Percentiles rank a stretch among this genome's conserved stretches.
phyloP scores from a whole-genome alignment of 2,113 vertebrate genomes.

The Aspidoscelis tigris region DNA sequence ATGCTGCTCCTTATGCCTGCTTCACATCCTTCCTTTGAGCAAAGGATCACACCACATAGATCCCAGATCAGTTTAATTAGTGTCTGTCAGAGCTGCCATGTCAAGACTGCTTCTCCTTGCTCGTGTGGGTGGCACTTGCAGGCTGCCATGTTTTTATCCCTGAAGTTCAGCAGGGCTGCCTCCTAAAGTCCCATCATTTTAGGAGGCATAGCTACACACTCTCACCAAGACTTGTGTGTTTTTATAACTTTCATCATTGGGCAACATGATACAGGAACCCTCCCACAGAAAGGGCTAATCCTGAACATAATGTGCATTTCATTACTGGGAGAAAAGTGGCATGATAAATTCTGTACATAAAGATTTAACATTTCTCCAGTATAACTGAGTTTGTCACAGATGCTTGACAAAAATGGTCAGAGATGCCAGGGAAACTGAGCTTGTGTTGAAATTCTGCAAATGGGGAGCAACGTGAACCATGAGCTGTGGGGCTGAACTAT shows the following conservation, averaged over 20 bases:
- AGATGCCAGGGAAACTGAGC: background rate
- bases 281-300: background rate
- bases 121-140: conserved; percentile 52
- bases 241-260: background rate
- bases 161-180: background rate
- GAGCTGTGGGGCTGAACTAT: background rate
- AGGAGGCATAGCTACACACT: background rate
- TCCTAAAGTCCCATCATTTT: background rate
- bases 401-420: background rate
- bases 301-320: background rate
- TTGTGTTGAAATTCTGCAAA: background rate
- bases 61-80: conserved; percentile 76
- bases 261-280: background rate
- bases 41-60: conserved; percentile 57
- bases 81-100: conserved; percentile 77
- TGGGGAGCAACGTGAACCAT: background rate
- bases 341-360: no score
- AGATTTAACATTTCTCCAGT: no score
- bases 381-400: no score
- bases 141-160: conserved; percentile 23
- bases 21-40: conserved; percentile 72
- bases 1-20: conserved; percentile 57
- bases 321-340: background rate
- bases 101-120: conserved; percentile 75
- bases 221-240: background rate